phyloP scores from a whole-genome alignment of 2,113 vertebrate species.

The Colius striatus region DNA sequence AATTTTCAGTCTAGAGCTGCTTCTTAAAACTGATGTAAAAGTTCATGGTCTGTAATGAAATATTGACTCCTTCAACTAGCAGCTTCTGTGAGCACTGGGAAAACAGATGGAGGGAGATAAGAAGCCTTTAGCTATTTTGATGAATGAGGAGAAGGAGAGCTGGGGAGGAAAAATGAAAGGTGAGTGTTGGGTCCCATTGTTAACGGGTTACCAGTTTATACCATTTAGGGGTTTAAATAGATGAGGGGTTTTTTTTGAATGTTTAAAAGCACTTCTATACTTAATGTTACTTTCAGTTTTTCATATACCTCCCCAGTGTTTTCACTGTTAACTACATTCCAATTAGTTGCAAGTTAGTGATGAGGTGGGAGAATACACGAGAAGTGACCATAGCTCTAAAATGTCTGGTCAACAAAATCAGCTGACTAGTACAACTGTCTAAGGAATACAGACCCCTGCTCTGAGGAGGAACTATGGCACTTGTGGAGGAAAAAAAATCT shows the following conservation, averaged over 20 bases:
- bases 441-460: neutral
- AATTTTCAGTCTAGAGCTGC: neutral
- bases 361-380: neutral
- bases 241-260: neutral
- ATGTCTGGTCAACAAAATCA: neutral
- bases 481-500: neutral
- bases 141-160: neutral
- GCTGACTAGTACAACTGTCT: neutral
- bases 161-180: neutral
- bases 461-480: neutral
- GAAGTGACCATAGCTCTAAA: neutral
- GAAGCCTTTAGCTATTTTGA: neutral
- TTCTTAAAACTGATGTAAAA: neutral
- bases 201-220: neutral
- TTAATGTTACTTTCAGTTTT: neutral
- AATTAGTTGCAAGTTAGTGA: neutral
- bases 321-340: neutral
- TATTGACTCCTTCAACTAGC: neutral
- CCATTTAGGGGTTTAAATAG: neutral
- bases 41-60: neutral
- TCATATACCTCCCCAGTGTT: neutral
- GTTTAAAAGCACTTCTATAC: neutral
- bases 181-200: rapidly evolving
- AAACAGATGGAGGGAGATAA: neutral
- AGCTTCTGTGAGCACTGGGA: neutral